These are phyloP conservation scores for Hesperia comma DNA, from an alignment of 2,888 invertebrate species.

Conservation along the genomic window DNA sequence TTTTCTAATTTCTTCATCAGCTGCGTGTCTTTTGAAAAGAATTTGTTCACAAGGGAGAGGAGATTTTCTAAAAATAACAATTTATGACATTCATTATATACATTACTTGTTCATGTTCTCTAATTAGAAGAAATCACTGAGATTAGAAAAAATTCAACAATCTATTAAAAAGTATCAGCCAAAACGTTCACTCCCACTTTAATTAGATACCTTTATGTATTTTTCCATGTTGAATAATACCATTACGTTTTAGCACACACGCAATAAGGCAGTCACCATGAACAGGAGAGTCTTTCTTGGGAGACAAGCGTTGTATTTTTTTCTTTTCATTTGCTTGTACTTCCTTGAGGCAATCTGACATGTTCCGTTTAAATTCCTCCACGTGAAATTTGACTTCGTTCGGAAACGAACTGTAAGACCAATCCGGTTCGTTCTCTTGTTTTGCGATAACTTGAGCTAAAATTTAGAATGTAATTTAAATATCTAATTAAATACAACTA, in stretches of 20 bases:
- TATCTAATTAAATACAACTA: too few relatives aligned
- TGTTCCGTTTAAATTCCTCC: slow-evolving; percentile 68
- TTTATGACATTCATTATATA: neutral
- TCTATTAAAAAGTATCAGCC: neutral
- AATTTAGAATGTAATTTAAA: neutral
- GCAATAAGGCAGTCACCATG: slow-evolving; percentile 76
- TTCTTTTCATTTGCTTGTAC: slow-evolving; percentile 65
- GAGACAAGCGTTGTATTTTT: slow-evolving; percentile 63
- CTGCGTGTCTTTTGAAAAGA: slow-evolving; percentile 70
- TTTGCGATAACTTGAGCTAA: slow-evolving; percentile 6
- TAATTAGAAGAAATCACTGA: too few relatives aligned
- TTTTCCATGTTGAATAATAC: slow-evolving; percentile 68
- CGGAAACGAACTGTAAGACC: slow-evolving; percentile 82
- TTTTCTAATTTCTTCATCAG: slow-evolving; percentile 74
- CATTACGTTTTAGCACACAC: slow-evolving; percentile 72
- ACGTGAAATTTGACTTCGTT: slow-evolving; percentile 62
- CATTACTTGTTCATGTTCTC: too few relatives aligned
- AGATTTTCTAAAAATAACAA: slow-evolving; percentile 61
- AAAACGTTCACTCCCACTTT: neutral
- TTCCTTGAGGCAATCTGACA: slow-evolving; percentile 74
- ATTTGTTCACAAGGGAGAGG: slow-evolving; percentile 65
- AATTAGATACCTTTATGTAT: slow-evolving; percentile 64
- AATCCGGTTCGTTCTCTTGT: slow-evolving; percentile 59
- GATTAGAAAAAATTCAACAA: too few relatives aligned
- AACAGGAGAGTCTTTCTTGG: slow-evolving; percentile 67